These are phyloP conservation scores for Caracal caracal DNA, from an alignment of 2,113 vertebrate genomes.

Conservation along the genomic window DNA sequence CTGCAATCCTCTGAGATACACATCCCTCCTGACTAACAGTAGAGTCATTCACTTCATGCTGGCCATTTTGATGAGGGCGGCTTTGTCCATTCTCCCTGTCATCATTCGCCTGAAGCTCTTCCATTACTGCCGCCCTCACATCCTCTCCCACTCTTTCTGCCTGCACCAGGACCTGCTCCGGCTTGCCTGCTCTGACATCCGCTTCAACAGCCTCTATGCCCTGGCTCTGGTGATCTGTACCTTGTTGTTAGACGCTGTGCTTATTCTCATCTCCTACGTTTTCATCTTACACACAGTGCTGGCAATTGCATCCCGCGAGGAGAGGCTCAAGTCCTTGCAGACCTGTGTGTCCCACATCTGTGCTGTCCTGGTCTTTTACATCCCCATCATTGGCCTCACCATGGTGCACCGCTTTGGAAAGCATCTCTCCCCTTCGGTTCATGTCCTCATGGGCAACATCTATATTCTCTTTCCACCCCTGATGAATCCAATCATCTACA, in stretches of 20 bases:
- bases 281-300: constrained; percentile 57
- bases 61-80: constrained; percentile 45
- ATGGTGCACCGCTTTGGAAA: constrained; percentile 70
- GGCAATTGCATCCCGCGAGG: too few species aligned
- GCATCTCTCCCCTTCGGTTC: constrained; percentile 58
- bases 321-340: constrained; percentile 62
- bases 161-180: constrained; percentile 72
- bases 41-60: constrained; percentile 29
- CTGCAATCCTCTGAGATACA: constrained; percentile 61
- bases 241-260: constrained; percentile 48
- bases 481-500: constrained; percentile 67
- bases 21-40: constrained; percentile 45
- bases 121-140: constrained; percentile 60
- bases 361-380: constrained; percentile 70
- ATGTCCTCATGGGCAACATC: constrained; percentile 63
- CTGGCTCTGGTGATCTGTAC: constrained; percentile 49
- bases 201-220: constrained; percentile 49
- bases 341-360: constrained; percentile 67
- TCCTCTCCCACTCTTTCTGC: constrained; percentile 79
- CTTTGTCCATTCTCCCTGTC: constrained; percentile 25
- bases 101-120: constrained; percentile 70
- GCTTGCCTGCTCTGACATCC: not conserved
- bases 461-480: constrained; percentile 59
- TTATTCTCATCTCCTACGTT: constrained; percentile 63
- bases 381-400: constrained; percentile 69